Base-by-base conservation (phyloP, 2,888 invertebrate species). In the Andrena bucephala region DNA sequence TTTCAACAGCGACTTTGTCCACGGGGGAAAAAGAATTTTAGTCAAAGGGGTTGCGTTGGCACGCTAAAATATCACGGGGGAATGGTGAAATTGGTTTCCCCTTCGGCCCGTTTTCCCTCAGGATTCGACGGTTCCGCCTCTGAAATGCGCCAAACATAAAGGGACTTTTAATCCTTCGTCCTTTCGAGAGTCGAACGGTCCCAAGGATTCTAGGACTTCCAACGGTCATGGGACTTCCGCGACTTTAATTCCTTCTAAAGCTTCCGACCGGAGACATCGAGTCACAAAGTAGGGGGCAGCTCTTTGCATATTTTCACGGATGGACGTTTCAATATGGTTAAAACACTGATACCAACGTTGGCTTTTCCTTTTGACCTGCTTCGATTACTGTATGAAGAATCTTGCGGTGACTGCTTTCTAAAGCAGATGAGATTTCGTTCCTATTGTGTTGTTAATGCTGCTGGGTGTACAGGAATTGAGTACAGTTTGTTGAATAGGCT, bases 171-270 rank as follows among this genome's bases (percentile, higher is more conserved):
- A 76, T 13, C 52, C 29, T 33, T 16, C 8, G 10, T 48, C 16
- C 65, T 52, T 52, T 36, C 16, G 52, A 68, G 16, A 29, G 8
- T 16, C 13, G n/a, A 24, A 27, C 20, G 60, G 10, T 24, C 27
- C 27, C 29, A 24, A 27, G 50, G 48, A 33, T 42, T 57, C 42
- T 60, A 42, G 24, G 63, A 57, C 48, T 48, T 48, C 27, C 59
- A n/a, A 50, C 27, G 73, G 66, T 52, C 73, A 27, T 16, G 2
- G 13, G 27, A 29, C 36, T 62, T 62, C 29, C 29, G 63, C 6
- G 66, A 77, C 59, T 77, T 74, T 74, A 76, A 76, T 63, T 69
- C 70, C 59, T 42, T 16, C 33, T 13, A 20, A 52, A 74, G 69
- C 60, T 62, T 36, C 7, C 42, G 33, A 77, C 42, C 50, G 16